A percentile compares a stretch with the other conserved stretches of the same genome.
phyloP scores from a whole-genome alignment of 2,113 vertebrate genomes.

The Amphilophus citrinellus region DNA sequence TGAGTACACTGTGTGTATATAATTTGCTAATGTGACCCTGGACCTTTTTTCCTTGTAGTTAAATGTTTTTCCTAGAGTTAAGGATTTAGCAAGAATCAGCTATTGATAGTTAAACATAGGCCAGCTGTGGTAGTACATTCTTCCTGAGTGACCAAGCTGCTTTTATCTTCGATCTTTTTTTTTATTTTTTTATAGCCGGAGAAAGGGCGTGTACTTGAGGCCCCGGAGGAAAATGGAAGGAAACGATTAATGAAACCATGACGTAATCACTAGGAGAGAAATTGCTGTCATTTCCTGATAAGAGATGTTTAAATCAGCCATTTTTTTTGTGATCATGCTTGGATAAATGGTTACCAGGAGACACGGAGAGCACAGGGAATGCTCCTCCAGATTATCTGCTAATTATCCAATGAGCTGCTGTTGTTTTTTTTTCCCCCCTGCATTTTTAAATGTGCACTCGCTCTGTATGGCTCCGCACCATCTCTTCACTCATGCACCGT shows the following conservation, averaged over 20 bases:
- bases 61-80: conserved; percentile 69
- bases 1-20: conserved; percentile 13
- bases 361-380: conserved; percentile 23
- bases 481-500: conserved; percentile 52
- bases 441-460: conserved; percentile 19
- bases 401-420: conserved; percentile 17
- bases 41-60: conserved; percentile 23
- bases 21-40: conserved; percentile 27
- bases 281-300: conserved; percentile 71
- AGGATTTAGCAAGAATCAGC: conserved; percentile 42
- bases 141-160: conserved; percentile 66
- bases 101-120: conserved; percentile 59
- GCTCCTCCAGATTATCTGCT: conserved; percentile 32
- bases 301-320: conserved; percentile 51
- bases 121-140: conserved; percentile 72
- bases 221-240: conserved; percentile 67
- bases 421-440: conserved; percentile 4
- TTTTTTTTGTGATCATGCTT: conserved; percentile 46
- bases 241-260: conserved; percentile 76
- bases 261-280: conserved; percentile 66
- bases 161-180: conserved; percentile 74
- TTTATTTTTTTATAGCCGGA: conserved; percentile 35
- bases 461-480: conserved; percentile 43
- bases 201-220: conserved; percentile 46
- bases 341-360: conserved; percentile 57